These are phyloP conservation scores for Emydoidea blandingii DNA, from an alignment of 2,797 vertebrate genomes.

Conservation along the genomic window DNA sequence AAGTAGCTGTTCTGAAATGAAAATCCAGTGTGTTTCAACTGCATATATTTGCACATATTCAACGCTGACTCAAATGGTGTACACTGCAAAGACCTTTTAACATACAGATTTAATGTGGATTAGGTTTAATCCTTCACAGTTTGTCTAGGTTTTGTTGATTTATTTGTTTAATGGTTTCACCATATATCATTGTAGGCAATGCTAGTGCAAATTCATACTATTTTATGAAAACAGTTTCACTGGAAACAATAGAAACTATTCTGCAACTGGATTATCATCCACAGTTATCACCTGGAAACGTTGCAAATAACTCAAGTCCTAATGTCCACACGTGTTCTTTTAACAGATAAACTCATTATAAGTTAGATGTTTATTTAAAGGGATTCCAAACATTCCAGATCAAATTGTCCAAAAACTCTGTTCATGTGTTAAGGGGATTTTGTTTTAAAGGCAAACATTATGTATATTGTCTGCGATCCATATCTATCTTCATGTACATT, in stretches of 20 bases:
- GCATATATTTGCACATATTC: constrained; percentile 22
- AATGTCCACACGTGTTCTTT: constrained; percentile 57
- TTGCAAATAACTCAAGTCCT: constrained; percentile 58
- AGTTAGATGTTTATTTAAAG: constrained; percentile 49
- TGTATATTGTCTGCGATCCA: neutral
- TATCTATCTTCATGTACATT: neutral
- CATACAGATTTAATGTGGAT: neutral
- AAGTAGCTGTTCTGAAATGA: neutral
- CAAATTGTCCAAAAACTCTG: constrained; percentile 1
- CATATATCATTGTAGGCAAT: constrained; percentile 2
- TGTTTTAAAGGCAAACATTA: constrained; percentile 19
- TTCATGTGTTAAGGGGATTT: constrained; percentile 5
- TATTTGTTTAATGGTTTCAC: neutral
- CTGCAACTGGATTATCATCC: constrained; percentile 48
- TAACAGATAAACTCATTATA: constrained; percentile 45
- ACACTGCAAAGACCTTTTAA: neutral
- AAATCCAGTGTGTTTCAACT: constrained; percentile 15
- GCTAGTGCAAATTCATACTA: constrained; percentile 13
- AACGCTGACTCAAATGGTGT: neutral
- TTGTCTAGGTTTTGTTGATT: neutral
- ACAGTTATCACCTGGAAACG: constrained; percentile 53
- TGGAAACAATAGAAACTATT: constrained; percentile 62
- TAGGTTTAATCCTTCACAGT: constrained; percentile 30
- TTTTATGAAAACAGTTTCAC: constrained; percentile 47
- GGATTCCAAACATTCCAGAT: neutral